Evolutionary conservation across 2,888 invertebrate species (phyloP), one percentile per base, ranked within the genome.

Genomic region (Malachius bipustulatus): DNA sequence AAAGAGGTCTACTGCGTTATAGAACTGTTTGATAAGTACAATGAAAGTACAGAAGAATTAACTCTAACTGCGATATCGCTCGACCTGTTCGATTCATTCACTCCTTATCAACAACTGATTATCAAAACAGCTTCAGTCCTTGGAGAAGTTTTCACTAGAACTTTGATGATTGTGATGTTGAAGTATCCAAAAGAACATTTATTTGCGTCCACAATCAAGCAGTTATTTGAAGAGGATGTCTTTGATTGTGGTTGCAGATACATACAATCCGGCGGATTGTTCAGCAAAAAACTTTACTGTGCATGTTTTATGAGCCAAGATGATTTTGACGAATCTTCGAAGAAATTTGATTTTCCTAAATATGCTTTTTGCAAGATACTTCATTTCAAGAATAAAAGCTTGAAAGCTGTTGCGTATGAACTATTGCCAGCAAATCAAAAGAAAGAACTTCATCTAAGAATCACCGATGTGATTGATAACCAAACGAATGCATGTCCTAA

Each of bases 91-190:
- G 70, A 70, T 54, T 65, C 68, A n/a, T 60, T 73, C 30, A 69
- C 68, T 3, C 66, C 70, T 1, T 72, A 71, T 49, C 72, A 75
- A 50, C 74, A 76, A 47, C 53, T 70, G 35, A 56, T 76, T 30
- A 54, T 76, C 9, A 75, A 73, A 56, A 71, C 71, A 37, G 71
- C 70, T 4, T 66, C 75, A 0, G 68, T 71, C 1, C 59, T 76
- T 19, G 77, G 76, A 1, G 61, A 64, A 26, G 54, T 67, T 3
- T 63, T 76, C 37, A 65, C 67, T 9, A 60, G 74, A 41, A 61
- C 62, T 13, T 62, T 70, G 16, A 52, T 76, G 37, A 66, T 70
- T 47, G 65, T 57, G 33, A 64, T 72, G 14, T 65, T 73, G 63
- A 65, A 67, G 39, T 67, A 72, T 53, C 67, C 69, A 31, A 61